Conservation (phyloP, 2,797 vertebrate genomes). For the Sparus aurata region DNA sequence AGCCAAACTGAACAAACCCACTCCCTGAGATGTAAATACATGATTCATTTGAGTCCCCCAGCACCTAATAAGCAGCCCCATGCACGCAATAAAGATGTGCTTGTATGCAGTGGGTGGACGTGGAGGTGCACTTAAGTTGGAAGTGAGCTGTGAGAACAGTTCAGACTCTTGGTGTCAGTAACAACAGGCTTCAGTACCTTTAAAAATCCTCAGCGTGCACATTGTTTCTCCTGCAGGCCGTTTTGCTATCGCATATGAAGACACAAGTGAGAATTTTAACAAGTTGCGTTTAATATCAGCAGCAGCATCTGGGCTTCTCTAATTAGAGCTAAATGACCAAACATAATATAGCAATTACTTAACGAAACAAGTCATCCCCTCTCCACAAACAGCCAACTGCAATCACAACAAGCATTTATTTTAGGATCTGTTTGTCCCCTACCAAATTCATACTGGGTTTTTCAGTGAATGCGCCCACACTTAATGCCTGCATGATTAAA, state of each 20-base stretch:
- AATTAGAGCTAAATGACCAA: slow-evolving; percentile 77
- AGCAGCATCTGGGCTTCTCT: slow-evolving; percentile 70
- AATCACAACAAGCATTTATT: slow-evolving; percentile 49
- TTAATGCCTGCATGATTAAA: slow-evolving; percentile 52
- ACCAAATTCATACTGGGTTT: slow-evolving; percentile 47
- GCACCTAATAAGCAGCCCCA: slow-evolving; percentile 9
- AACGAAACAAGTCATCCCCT: slow-evolving; percentile 54
- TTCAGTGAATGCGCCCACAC: slow-evolving; percentile 19
- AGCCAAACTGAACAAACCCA: background rate
- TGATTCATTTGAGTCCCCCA: slow-evolving; percentile 2
- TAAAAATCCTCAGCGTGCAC: background rate
- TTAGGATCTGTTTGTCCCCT: slow-evolving; percentile 47
- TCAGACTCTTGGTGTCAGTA: slow-evolving; percentile 11
- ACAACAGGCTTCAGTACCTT: background rate
- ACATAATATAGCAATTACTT: slow-evolving; percentile 75
- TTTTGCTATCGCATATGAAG: background rate
- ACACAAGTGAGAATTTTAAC: slow-evolving; percentile 50
- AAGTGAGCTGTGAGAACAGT: slow-evolving; percentile 11
- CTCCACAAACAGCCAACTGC: slow-evolving; percentile 48
- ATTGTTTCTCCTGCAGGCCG: background rate
- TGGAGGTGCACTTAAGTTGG: slow-evolving; percentile 4
- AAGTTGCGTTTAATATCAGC: slow-evolving; percentile 62
- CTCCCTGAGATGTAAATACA: background rate
- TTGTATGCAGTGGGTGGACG: background rate
- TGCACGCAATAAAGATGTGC: background rate